Conservation (phyloP, 1,140 invertebrate species). For the Trissolcus basalis region DNA sequence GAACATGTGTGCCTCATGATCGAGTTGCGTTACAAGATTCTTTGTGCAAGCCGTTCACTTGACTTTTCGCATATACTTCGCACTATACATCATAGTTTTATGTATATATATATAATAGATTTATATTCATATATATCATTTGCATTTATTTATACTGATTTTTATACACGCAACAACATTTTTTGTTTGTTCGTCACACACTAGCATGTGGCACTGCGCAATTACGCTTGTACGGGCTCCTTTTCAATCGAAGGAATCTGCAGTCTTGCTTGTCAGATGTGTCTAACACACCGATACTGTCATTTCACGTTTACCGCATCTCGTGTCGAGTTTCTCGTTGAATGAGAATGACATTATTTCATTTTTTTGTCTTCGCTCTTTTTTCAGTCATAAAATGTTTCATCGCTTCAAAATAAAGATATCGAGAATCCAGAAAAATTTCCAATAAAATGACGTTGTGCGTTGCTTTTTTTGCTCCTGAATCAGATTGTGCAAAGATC, state of each 20-base stretch:
- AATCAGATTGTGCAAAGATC: too few species aligned
- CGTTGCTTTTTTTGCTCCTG: too few species aligned
- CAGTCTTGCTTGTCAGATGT: constrained; percentile 48
- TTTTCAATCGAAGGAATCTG: constrained; percentile 49
- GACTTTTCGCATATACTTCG: constrained; percentile 46
- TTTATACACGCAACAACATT: constrained; percentile 32
- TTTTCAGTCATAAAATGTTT: constrained; percentile 1
- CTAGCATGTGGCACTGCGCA: constrained; percentile 50
- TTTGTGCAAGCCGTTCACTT: constrained; percentile 53
- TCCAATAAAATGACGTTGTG: too few species aligned
- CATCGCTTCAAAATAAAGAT: too few species aligned
- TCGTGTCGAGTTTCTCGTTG: constrained; percentile 43
- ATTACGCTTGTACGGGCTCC: constrained; percentile 46
- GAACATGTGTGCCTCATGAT: constrained; percentile 22
- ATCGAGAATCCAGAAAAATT: too few species aligned
- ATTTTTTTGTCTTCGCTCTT: constrained; percentile 5
- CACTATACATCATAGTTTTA: constrained; percentile 48
- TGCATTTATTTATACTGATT: constrained; percentile 37
- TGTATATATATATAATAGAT: constrained; percentile 24
- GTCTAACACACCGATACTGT: constrained; percentile 46
- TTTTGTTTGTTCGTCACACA: constrained; percentile 30
- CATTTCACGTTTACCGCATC: constrained; percentile 52
- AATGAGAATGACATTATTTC: constrained; percentile 51
- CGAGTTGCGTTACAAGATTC: constrained; percentile 55
- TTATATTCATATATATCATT: constrained; percentile 37